phyloP scores from a whole-genome alignment of 2,113 vertebrate genomes.

The Opisthocomus hoazin region DNA sequence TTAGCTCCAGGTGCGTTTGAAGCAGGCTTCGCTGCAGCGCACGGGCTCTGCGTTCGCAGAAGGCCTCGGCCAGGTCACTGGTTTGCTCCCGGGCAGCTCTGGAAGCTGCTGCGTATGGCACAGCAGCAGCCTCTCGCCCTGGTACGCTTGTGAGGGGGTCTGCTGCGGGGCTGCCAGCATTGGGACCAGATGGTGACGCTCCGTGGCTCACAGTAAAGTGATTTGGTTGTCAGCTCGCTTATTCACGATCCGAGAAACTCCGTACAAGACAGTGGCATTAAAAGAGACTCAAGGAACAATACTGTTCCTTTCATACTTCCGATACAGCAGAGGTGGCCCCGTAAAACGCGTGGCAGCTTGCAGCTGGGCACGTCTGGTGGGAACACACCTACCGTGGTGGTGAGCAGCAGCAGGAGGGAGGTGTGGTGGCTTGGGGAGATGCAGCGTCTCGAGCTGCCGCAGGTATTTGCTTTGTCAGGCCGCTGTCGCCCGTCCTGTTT shows the following conservation, averaged over 20 bases:
- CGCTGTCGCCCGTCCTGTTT: not conserved
- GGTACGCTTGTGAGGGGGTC: not conserved
- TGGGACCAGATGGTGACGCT: not conserved
- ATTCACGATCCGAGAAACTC: not conserved
- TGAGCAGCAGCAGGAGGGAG: not conserved
- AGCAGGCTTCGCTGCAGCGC: not conserved
- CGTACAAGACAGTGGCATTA: not conserved
- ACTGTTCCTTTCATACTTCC: not conserved
- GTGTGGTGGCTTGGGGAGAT: not conserved
- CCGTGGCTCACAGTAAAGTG: rapidly evolving
- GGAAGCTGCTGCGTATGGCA: not conserved
- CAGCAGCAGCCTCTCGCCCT: not conserved
- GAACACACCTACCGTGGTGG: rapidly evolving
- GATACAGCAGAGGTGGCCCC: not conserved
- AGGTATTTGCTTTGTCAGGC: not conserved
- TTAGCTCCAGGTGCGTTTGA: not conserved
- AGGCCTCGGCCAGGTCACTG: no score
- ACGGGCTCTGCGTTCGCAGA: not conserved
- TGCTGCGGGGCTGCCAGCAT: not conserved
- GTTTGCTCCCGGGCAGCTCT: not conserved
- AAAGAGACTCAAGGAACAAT: not conserved
- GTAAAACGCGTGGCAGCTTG: not conserved
- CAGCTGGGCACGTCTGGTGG: rapidly evolving
- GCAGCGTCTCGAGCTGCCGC: not conserved
- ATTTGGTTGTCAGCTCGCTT: not conserved